Evolutionary conservation across 1,140 invertebrate genomes (phyloP), one percentile per base, ranked within the genome.

Genomic region (Zelostemma sp.): DNA sequence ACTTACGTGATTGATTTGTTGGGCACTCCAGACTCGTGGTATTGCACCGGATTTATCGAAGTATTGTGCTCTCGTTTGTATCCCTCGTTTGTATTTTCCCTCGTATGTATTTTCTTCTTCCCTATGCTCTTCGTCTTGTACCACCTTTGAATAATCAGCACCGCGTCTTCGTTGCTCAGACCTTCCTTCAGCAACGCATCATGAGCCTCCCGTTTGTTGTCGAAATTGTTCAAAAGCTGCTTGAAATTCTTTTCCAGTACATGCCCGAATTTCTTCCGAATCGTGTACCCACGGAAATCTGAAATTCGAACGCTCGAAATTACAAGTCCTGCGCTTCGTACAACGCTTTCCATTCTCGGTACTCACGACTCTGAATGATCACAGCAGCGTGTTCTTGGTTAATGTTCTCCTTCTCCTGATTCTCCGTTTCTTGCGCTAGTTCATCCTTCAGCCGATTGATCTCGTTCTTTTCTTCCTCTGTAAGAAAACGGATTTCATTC

Each of bases 361-460:
- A 87, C 89, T 87, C 84, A 91, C 90, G 88, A 72, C 89, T 90
- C 79, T 92, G 90, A 67, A 90, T 91, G 11, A n/a, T n/a, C n/a
- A n/a, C n/a, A n/a, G n/a, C n/a, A n/a, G n/a, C n/a, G n/a, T n/a
- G n/a, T n/a, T n/a, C 86, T 28, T 84, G 82, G 56, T 86, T 85
- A n/a, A 80, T 59, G 82, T 41, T 78, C 14, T 72, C 64, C 18
- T 67, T 72, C 1, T 53, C 5, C 1, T 59, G 45, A 12, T 1
- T 41, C 9, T 38, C 9, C 6, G 5, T 15, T 41, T 64, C 51
- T 1, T 41, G 16, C 4, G 16, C 9, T 11, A 64, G 28, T 25
- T 69, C 58, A 12, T 56, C 21, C 15, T 63, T 73, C 40, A 73
- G 38, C 54, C 38, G 79, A 45, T 78, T 81, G 4, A 76, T 75